Evolutionary conservation across 1,140 invertebrate genomes (phyloP), one percentile per base, ranked within the genome.

Genomic region (Akabosia matsudoensis): DNA sequence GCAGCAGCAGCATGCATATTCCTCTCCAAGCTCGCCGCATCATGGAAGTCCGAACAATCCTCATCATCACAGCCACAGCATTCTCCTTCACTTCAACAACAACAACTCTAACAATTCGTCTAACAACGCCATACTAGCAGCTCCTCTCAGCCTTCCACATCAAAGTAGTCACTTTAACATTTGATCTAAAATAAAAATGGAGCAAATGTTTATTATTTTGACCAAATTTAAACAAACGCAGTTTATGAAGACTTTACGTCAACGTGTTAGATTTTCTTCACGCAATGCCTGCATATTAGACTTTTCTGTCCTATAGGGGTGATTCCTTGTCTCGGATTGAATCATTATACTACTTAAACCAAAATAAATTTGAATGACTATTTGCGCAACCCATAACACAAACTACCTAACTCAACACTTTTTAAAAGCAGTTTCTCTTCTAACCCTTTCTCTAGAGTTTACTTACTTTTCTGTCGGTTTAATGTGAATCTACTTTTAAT

Each of bases 121-220:
- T 4, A 61, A 28, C 14, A 67, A 67, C 22, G 61, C 61, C 61
- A 67, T 67, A 67, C 14, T 31, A 31, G 28, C 61, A 13, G 61
- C 61, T 67, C 61, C 61, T 30, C 61, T 67, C 7, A 67, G 61
- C 31, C 61, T 67, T 10, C 61, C 61, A 10, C 61, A 67, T 67
- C 61, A 67, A 31, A 67, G 61, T 31, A 67, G 61, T 67, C 61
- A 67, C 31, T 67, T 67, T 67, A 3, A 67, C 31, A 31, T 67
- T 31, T 67, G n/a, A 56, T 4, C 13, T 13, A 13, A 56, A 4
- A 45, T 18, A 45, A 45, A 45, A 45, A 7, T 18, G 37, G 18
- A 45, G 18, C 7, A 45, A 45, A 45, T 45, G 37, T 45, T 45
- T 45, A 7, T 45, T 18, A 45, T 7, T 45, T 18, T 7, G 37